These are phyloP conservation scores for Micromussa lordhowensis DNA, from an alignment of 92 coral and sea anemone species.

Conservation along the genomic window DNA sequence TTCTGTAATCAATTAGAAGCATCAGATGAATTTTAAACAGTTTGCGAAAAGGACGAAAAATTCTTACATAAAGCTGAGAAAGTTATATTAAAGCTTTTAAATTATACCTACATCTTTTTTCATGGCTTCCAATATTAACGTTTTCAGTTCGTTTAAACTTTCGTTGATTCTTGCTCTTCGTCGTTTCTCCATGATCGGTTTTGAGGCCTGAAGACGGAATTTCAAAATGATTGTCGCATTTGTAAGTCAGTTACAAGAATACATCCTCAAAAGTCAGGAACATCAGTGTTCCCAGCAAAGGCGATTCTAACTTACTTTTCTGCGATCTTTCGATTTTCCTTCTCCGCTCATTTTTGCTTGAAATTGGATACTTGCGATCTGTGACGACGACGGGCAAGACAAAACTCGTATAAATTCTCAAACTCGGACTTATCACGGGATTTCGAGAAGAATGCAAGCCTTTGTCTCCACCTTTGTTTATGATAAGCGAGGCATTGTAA, in stretches of 20 bases:
- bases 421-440: background rate
- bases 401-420: constrained; percentile 1
- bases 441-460: background rate
- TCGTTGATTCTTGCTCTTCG: constrained; percentile 81
- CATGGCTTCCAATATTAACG: constrained; percentile 74
- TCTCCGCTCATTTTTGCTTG: constrained; percentile 66
- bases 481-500: constrained; percentile 55
- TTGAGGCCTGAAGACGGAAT: constrained; percentile 72
- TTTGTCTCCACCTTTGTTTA: constrained; percentile 62
- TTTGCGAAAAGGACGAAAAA: background rate
- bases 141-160: constrained; percentile 79
- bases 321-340: constrained; percentile 37
- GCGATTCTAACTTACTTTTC: constrained; percentile 44
- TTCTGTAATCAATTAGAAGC: background rate
- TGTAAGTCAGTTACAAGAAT: background rate
- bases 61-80: background rate
- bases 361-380: constrained; percentile 4
- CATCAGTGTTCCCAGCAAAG: background rate
- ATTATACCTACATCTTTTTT: constrained; percentile 77
- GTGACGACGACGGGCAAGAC: constrained; percentile 8
- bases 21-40: background rate
- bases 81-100: background rate
- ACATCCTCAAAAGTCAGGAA: background rate
- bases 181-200: constrained; percentile 86
- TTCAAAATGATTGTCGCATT: background rate